Percentiles rank a stretch among this genome's conserved stretches.
Evolutionary conservation across 2,888 invertebrate species (phyloP).

Genomic region (Tetranychus truncatus): DNA sequence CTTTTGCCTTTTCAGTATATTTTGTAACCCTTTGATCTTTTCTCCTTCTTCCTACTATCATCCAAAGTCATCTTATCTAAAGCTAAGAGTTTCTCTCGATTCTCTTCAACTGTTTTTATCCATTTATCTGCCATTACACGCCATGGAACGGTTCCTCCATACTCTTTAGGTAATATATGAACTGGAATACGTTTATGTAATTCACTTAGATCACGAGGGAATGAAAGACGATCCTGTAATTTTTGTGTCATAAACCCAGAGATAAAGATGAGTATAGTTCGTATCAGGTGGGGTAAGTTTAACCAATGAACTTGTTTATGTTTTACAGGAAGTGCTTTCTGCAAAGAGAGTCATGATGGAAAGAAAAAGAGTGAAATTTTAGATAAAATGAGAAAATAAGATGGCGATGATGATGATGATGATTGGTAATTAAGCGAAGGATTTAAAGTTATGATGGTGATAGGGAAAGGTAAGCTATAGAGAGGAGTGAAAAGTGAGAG

Average conservation of each 20-base stretch:
- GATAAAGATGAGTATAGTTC: conserved; percentile 55
- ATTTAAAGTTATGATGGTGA: background rate
- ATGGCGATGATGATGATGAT: background rate
- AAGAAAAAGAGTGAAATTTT: background rate
- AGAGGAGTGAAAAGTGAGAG: conserved; percentile 5
- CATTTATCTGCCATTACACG: conserved; percentile 60
- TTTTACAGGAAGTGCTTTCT: conserved; percentile 49
- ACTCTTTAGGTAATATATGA: conserved; percentile 58
- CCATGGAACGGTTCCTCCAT: conserved; percentile 64
- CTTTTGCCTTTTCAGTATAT: background rate
- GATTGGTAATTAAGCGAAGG: background rate
- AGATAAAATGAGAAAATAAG: background rate
- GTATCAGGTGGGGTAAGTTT: conserved; percentile 51
- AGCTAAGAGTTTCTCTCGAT: conserved; percentile 23
- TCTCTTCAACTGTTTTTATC: conserved; percentile 23
- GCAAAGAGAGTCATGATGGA: background rate
- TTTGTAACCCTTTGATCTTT: background rate
- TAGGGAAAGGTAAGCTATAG: conserved; percentile 4
- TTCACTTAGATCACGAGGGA: conserved; percentile 22
- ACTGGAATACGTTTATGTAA: conserved; percentile 46
- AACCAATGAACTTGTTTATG: conserved; percentile 56
- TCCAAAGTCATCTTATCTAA: conserved; percentile 26
- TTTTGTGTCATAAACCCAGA: conserved; percentile 50
- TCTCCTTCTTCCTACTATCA: conserved; percentile 17
- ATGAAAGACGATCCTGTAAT: conserved; percentile 42